A percentile compares a stretch with the other conserved stretches of the same genome.
phyloP scores from a whole-genome alignment of 2,113 vertebrate genomes.

The Gracilinanus agilis region DNA sequence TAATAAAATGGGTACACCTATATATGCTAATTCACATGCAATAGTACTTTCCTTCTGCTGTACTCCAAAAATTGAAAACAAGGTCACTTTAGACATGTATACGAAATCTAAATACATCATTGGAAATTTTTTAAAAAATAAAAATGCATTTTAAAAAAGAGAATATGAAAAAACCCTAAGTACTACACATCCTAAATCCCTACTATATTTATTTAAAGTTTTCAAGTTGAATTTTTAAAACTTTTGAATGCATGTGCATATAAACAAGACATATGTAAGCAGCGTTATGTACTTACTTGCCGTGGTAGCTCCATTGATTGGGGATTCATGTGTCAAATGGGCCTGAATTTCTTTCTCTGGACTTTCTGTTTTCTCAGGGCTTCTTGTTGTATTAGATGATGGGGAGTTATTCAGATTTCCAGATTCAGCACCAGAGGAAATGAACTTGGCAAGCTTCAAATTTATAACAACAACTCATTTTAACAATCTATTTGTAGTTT shows the following conservation, averaged over 20 bases:
- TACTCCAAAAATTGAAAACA: background rate
- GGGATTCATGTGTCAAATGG: conserved; percentile 84
- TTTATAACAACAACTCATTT: conserved; percentile 60
- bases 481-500: conserved; percentile 55
- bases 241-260: conserved; percentile 9
- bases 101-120: background rate
- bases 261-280: conserved; percentile 3
- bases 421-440: conserved; percentile 78
- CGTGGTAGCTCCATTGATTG: conserved; percentile 82
- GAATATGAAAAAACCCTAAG: background rate
- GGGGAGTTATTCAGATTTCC: conserved; percentile 73
- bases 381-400: conserved; percentile 78
- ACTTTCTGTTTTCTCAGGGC: conserved; percentile 87
- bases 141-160: background rate
- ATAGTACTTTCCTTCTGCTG: background rate
- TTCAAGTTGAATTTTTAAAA: conserved; percentile 11
- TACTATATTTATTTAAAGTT: conserved; percentile 22
- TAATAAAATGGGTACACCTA: background rate
- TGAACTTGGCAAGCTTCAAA: conserved; percentile 82
- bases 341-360: conserved; percentile 84
- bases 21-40: conserved; percentile 16
- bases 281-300: conserved; percentile 78
- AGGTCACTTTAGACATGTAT: background rate
- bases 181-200: conserved; percentile 2
- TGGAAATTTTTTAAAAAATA: background rate